Evolutionary conservation across 2,113 vertebrate species (phyloP).

Genomic region (Illadopsis cleaveri): DNA sequence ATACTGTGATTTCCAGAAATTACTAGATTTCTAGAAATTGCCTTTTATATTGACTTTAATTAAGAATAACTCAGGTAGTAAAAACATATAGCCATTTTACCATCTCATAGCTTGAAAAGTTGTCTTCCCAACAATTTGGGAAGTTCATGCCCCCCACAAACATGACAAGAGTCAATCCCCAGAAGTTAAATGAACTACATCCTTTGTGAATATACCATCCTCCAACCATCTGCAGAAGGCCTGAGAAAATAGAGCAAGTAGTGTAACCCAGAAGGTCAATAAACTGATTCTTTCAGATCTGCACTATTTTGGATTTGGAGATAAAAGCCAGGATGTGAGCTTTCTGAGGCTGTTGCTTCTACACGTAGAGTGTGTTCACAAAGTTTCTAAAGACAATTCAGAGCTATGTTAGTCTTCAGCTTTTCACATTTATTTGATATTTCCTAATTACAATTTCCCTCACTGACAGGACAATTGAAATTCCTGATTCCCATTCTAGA

Average conservation of each 20-base stretch:
- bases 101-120: neutral
- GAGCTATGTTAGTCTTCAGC: neutral
- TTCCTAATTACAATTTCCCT: slow-evolving; percentile 15
- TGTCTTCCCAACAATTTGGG: neutral
- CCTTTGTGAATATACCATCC: slow-evolving; percentile 20
- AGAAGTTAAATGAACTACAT: slow-evolving; percentile 31
- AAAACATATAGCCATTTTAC: neutral
- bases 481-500: slow-evolving; percentile 31
- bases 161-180: neutral
- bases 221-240: slow-evolving; percentile 45
- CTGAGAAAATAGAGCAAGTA: slow-evolving; percentile 41
- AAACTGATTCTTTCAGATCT: slow-evolving; percentile 11
- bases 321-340: neutral
- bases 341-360: neutral
- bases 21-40: neutral
- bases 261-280: slow-evolving; percentile 21
- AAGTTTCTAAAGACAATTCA: neutral
- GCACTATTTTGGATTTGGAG: neutral
- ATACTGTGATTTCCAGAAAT: neutral
- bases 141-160: neutral
- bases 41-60: neutral
- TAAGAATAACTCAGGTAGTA: neutral
- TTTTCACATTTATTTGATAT: neutral
- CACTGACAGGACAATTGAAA: neutral
- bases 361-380: neutral